Evolutionary conservation across 2,113 vertebrate genomes (phyloP), one percentile per base, ranked within the genome.

Genomic region (Orycteropus afer): DNA sequence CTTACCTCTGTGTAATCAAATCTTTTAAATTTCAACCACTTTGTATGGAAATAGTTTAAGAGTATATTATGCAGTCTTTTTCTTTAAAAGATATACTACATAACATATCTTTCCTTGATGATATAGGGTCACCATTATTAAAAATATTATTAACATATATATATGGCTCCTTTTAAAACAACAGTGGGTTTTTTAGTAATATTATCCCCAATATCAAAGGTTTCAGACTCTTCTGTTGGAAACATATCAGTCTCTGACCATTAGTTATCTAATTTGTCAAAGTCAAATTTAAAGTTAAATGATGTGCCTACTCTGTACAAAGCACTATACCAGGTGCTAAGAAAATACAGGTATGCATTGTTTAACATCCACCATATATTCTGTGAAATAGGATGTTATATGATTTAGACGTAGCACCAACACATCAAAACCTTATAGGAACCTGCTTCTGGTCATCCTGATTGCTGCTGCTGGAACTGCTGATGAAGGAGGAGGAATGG

Each of bases 261-360:
- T 65, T 85, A 78, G 23, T 29, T 49, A 20, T 29, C 18, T 51
- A 65, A 65, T 82, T 83, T 83, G 29, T 59, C 82, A 83, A 93
- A 95, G 47, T 63, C 63, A 81, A 94, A 82, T 82, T 95, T 53
- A 93, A 57, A 93, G 57, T 71, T 84, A 93, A 94, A 97, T 94
- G 7, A 34, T 57, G 20, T 34, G 22, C 8, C 25, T 82, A 18
- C 34, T 95, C 40, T 53, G 5, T 61, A n/a, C 11, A 90, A 93
- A 34, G 45, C 7, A 87, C 5, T 89, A 17, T 17, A 51, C 37
- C 51, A 88, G 25, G 12, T 76, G 49, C 12, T 61, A 1, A 6
- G 10, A 29, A 7, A 86, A 94, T n/a, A 92, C 11, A 2, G 63
- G 32, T 34, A 34, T 65, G 63, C 32, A 34, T 34, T 10, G 29